phyloP scores from a whole-genome alignment of 1,140 invertebrate genomes.

The Propsilocerus akamusi region DNA sequence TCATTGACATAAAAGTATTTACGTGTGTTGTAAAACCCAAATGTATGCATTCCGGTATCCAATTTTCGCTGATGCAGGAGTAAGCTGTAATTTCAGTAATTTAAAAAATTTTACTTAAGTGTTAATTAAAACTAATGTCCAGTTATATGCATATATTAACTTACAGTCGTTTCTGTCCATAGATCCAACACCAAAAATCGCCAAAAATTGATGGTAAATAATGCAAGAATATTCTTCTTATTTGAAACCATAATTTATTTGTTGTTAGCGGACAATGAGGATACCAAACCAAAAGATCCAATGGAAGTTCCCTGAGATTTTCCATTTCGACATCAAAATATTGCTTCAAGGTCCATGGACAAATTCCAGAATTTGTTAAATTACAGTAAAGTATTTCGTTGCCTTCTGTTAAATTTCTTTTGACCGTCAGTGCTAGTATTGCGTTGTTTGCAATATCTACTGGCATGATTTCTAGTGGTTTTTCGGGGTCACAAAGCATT shows the following conservation, averaged over 20 bases:
- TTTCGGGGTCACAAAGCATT: conserved; percentile 47
- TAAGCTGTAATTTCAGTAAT: too few relatives aligned
- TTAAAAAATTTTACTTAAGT: too few relatives aligned
- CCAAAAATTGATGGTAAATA: conserved; percentile 63
- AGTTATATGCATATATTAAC: too few relatives aligned
- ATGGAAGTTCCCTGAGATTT: conserved; percentile 37
- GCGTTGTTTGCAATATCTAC: conserved; percentile 66
- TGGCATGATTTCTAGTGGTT: conserved; percentile 51
- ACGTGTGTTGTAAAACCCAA: too few relatives aligned
- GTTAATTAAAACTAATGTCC: too few relatives aligned
- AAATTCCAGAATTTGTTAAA: conserved; percentile 35
- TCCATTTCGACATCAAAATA: conserved; percentile 44
- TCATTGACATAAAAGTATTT: too few relatives aligned
- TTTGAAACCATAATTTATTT: conserved; percentile 40
- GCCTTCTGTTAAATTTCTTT: conserved; percentile 30
- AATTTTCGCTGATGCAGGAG: too few relatives aligned
- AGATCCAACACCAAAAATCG: conserved; percentile 46
- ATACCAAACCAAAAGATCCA: conserved; percentile 58
- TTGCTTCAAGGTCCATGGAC: conserved; percentile 56
- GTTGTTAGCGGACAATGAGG: conserved; percentile 55
- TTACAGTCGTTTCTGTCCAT: conserved; percentile 66
- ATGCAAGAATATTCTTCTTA: conserved; percentile 55
- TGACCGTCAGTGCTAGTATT: conserved; percentile 55
- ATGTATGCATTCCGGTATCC: too few relatives aligned
- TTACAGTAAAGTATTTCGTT: conserved; percentile 31